Conservation (phyloP, 2,888 invertebrate genomes). For the Pimpla rufipes region DNA sequence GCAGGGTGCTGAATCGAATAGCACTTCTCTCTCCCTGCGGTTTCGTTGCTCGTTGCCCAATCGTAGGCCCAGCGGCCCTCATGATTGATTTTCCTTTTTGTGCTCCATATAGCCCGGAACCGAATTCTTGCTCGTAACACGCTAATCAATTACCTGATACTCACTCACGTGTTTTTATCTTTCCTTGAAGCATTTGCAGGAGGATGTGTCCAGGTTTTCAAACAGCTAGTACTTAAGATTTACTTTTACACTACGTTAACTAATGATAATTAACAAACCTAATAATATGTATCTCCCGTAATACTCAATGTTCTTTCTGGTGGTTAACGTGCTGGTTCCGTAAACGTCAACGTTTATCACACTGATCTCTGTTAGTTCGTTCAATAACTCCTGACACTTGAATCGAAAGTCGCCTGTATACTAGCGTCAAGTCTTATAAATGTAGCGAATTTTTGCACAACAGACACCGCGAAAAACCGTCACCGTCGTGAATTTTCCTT, state of each 20-base stretch:
- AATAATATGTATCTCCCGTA: conserved; percentile 78
- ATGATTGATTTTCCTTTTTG: conserved; percentile 69
- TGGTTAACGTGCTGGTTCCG: conserved; percentile 81
- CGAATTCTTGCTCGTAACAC: conserved; percentile 72
- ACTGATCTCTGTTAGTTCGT: conserved; percentile 77
- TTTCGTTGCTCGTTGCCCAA: conserved; percentile 41
- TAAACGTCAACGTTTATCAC: conserved; percentile 73
- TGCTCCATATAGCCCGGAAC: conserved; percentile 64
- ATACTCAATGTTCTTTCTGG: conserved; percentile 82
- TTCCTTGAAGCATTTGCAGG: conserved; percentile 85
- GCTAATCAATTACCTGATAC: conserved; percentile 80
- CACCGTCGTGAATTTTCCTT: too few species aligned
- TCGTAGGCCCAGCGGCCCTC: conserved; percentile 58
- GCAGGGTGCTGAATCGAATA: conserved; percentile 74
- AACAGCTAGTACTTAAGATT: conserved; percentile 84
- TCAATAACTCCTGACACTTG: conserved; percentile 77
- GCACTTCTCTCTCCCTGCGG: conserved; percentile 64
- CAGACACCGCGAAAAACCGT: too few species aligned
- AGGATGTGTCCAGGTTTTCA: conserved; percentile 85
- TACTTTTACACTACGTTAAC: conserved; percentile 78
- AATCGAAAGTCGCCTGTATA: conserved; percentile 22
- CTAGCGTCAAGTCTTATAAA: neutral
- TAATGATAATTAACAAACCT: conserved; percentile 70
- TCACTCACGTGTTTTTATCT: conserved; percentile 83
- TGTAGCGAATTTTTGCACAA: neutral